Evolutionary conservation across 2,888 invertebrate genomes (phyloP), one percentile per base, ranked within the genome.

Genomic region (Drosophila anomalata): DNA sequence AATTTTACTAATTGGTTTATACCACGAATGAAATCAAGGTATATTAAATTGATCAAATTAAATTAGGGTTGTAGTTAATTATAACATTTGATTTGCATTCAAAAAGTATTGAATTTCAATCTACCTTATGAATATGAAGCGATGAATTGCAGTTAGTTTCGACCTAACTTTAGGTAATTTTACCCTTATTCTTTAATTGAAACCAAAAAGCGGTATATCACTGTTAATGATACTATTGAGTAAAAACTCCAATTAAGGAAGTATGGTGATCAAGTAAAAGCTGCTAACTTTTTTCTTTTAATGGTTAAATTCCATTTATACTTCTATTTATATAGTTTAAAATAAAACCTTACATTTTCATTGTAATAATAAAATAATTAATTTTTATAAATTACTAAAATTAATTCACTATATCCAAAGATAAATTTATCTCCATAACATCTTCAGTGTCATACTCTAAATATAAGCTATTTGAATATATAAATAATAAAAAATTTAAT

Each of bases 281-380:
- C 94, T 94, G 93, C 94, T 94, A 94, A 94, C 93, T 94, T 94
- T 92, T 92, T 91, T 92, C 90, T 85, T 91, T 93, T 79, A 80
- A 80, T 83, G 77, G 76, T 80, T 81, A 77, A 83, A 79, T 69
- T 83, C 77, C 77, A 83, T 79, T 83, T 81, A 77, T 79, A 77
- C 69, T 83, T 84, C 79, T 78, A 69, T 79, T 79, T 81, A 81
- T 83, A 77, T 94, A 94, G 93, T 94, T 94, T 93, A 94, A 91
- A 36, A 70, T 22, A 94, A 94, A 94, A 94, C 93, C 88, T 93
- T 94, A 94, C 92, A 94, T 93, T 94, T 94, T 94, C 94, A 94
- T 86, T 93, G 92, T 94, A 94, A 93, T 93, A 93, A 92, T 92
- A 93, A 93, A 93, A 87, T 73, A 54, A 4, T 76, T 76, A 17